Evolutionary conservation across 2,113 vertebrate genomes (phyloP).

Genomic region (Neolamprologus kungweensis): DNA sequence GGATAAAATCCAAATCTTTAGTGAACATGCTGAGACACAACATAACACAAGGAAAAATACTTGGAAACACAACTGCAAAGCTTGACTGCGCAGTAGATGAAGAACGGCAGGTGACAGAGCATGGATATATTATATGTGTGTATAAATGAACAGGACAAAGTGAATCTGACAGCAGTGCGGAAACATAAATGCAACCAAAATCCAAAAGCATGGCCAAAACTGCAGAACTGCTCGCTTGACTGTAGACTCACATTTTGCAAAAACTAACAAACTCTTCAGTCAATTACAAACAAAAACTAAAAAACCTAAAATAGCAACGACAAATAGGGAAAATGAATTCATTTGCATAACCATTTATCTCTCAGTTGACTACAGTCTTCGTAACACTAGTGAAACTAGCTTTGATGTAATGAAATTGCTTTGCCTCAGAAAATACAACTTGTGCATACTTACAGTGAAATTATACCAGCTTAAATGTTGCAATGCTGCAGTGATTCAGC

Average conservation of each 20-base stretch:
- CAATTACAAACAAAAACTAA: background rate
- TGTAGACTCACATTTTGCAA: fast-evolving
- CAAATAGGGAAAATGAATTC: background rate
- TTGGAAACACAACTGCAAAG: background rate
- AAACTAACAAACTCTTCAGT: background rate
- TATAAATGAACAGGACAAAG: background rate
- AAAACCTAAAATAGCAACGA: background rate
- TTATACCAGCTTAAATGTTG: background rate
- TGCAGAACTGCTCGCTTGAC: background rate
- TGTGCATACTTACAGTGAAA: background rate
- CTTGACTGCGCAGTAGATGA: background rate
- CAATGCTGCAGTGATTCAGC: background rate
- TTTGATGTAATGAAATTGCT: background rate
- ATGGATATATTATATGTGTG: fast-evolving
- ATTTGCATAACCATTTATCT: background rate
- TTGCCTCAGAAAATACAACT: background rate
- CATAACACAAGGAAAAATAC: background rate
- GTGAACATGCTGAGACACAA: background rate
- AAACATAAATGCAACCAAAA: background rate
- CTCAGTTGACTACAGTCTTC: background rate
- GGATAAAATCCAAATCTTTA: background rate
- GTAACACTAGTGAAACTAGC: background rate
- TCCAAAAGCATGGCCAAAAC: background rate
- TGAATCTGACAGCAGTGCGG: background rate
- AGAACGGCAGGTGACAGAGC: background rate